Evolutionary conservation across 2,797 vertebrate species (phyloP).

Genomic region (Gymnothorax javanicus): DNA sequence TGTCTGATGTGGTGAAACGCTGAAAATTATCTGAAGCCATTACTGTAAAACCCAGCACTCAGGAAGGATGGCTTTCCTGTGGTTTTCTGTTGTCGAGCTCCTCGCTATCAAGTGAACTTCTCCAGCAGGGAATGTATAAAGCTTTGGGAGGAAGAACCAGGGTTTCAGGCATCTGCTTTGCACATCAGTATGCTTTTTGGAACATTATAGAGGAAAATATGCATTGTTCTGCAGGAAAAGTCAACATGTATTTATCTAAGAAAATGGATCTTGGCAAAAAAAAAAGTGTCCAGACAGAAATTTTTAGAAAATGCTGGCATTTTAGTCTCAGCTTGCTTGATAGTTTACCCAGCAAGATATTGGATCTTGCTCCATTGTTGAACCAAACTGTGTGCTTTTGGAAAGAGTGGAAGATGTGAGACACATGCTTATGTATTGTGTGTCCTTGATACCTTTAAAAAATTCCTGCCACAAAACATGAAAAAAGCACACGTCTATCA

Average conservation of each 20-base stretch:
- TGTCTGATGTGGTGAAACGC: conserved; percentile 11
- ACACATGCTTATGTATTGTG: no score
- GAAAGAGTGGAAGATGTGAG: no score
- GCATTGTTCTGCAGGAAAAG: neutral
- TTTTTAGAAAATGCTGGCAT: no score
- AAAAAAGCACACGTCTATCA: no score
- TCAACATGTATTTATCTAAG: neutral
- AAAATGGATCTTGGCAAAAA: no score
- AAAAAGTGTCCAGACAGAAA: no score
- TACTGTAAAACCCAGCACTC: conserved; percentile 25
- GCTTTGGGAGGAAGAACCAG: neutral
- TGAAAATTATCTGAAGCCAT: conserved; percentile 40
- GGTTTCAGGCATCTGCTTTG: neutral
- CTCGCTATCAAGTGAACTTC: neutral
- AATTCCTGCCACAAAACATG: no score
- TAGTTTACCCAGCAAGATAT: no score
- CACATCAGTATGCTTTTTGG: neutral
- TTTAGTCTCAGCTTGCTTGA: no score
- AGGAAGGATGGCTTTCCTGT: neutral
- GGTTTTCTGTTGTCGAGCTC: neutral
- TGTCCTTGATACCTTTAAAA: no score
- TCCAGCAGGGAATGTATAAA: neutral
- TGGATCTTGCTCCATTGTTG: no score
- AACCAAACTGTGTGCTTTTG: no score
- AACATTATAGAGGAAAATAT: neutral